Percentiles rank a stretch among this genome's conserved stretches.
These are phyloP conservation scores for Eupithecia subumbrata DNA, from an alignment of 2,888 invertebrate species.

Conservation along the genomic window DNA sequence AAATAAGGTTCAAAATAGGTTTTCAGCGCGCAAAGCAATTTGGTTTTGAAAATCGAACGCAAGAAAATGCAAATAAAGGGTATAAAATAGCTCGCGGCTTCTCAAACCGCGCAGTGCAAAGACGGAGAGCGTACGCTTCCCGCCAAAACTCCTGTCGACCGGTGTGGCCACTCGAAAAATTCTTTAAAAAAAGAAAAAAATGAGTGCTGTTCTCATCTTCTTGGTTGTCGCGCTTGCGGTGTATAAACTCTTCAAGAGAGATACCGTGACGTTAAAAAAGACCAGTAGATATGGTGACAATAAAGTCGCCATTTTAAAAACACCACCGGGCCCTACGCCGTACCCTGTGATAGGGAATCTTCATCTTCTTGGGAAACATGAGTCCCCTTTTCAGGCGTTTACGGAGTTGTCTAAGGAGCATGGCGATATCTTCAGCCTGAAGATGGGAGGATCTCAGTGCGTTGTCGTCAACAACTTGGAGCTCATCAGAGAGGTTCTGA, in stretches of 20 bases:
- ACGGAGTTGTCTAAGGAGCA: constrained; percentile 87
- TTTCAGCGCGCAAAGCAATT: not conserved
- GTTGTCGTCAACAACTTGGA: constrained; percentile 90
- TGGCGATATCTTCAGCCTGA: constrained; percentile 89
- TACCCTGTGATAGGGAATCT: constrained; percentile 88
- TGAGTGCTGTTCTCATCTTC: constrained; percentile 72
- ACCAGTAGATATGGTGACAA: constrained; percentile 57
- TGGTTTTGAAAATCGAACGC: constrained; percentile 27
- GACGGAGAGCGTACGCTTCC: constrained; percentile 58
- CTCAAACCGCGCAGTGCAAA: constrained; percentile 50
- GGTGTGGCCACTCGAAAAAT: constrained; percentile 71
- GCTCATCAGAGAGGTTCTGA: constrained; percentile 89
- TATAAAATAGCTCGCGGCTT: constrained; percentile 53
- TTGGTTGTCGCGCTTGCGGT: constrained; percentile 58
- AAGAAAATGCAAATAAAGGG: constrained; percentile 53
- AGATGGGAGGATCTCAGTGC: constrained; percentile 87
- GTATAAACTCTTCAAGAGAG: constrained; percentile 64
- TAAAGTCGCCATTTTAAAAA: constrained; percentile 55
- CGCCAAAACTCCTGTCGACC: constrained; percentile 60
- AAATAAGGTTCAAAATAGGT: constrained; percentile 15
- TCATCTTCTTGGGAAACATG: constrained; percentile 85
- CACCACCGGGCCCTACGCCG: constrained; percentile 87
- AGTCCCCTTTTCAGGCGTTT: constrained; percentile 89
- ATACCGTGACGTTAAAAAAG: constrained; percentile 55
- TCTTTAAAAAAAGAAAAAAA: constrained; percentile 69